These are phyloP conservation scores for Enteromius thamalakanensis DNA, from an alignment of 2,797 vertebrate species.

Conservation along the genomic window DNA sequence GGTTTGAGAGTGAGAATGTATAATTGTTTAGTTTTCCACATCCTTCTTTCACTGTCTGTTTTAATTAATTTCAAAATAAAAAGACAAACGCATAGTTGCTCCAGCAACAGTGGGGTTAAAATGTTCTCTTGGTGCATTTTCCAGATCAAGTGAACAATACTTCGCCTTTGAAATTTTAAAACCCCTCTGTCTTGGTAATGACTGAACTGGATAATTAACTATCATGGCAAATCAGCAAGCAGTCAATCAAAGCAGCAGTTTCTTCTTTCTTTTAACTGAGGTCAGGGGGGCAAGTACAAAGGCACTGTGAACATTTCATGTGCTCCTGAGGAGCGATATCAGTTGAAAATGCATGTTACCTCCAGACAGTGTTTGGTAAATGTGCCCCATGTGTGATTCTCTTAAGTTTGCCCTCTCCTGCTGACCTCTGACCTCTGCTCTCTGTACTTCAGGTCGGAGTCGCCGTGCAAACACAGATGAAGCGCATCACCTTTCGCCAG, in stretches of 20 bases:
- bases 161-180: slow-evolving; percentile 41
- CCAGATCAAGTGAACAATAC: slow-evolving; percentile 46
- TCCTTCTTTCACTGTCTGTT: slow-evolving; percentile 65
- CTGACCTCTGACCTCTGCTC: slow-evolving; percentile 76
- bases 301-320: slow-evolving; percentile 56
- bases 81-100: slow-evolving; percentile 32
- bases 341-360: slow-evolving; percentile 65
- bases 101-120: slow-evolving; percentile 33
- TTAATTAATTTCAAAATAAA: slow-evolving; percentile 66
- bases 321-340: slow-evolving; percentile 67
- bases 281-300: slow-evolving; percentile 53
- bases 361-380: slow-evolving; percentile 74
- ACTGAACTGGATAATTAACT: slow-evolving; percentile 46
- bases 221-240: slow-evolving; percentile 39
- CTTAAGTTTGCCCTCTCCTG: slow-evolving; percentile 62
- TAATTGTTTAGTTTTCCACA: slow-evolving; percentile 62
- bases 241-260: slow-evolving; percentile 52
- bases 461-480: slow-evolving; percentile 62
- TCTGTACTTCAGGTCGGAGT: slow-evolving; percentile 78
- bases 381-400: slow-evolving; percentile 73
- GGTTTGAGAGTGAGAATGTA: slow-evolving; percentile 64
- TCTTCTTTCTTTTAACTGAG: slow-evolving; percentile 42
- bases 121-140: slow-evolving; percentile 34
- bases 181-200: slow-evolving; percentile 32
- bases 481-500: slow-evolving; percentile 68